A percentile compares a stretch with the other conserved stretches of the same genome.
phyloP scores from a whole-genome alignment of 2,797 vertebrate genomes.

The Varecia variegata region DNA sequence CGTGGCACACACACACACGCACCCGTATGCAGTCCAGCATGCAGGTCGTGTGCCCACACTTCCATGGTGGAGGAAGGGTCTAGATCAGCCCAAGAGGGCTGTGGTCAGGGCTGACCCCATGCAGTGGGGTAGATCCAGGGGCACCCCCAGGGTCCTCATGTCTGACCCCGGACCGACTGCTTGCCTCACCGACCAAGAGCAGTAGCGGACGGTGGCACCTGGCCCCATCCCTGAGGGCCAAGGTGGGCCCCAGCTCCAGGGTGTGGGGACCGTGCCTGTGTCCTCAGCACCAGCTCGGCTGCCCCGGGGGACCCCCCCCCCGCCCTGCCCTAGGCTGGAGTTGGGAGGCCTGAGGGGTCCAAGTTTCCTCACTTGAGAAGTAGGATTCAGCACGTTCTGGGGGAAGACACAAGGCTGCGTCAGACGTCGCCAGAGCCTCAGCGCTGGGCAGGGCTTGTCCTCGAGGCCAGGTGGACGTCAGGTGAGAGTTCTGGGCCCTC shows the following conservation, averaged over 20 bases:
- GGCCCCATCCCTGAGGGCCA: not conserved
- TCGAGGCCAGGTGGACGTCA: not conserved
- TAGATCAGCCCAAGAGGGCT: not conserved
- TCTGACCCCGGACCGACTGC: not conserved
- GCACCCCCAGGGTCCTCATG: not conserved
- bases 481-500: not conserved
- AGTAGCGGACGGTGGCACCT: too few relatives aligned
- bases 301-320: too few relatives aligned
- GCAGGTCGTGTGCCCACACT: too few relatives aligned
- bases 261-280: not conserved
- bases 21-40: not conserved
- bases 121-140: fast-evolving
- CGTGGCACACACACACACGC: not conserved
- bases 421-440: not conserved
- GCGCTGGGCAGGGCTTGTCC: not conserved
- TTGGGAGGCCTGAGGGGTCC: not conserved
- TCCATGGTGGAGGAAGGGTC: not conserved
- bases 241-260: not conserved
- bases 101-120: not conserved
- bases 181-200: not conserved
- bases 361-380: not conserved
- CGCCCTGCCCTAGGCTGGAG: too few relatives aligned
- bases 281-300: too few relatives aligned
- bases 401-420: not conserved
- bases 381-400: not conserved